Conservation (phyloP, 2,797 vertebrate genomes). For the Sternotherus odoratus region DNA sequence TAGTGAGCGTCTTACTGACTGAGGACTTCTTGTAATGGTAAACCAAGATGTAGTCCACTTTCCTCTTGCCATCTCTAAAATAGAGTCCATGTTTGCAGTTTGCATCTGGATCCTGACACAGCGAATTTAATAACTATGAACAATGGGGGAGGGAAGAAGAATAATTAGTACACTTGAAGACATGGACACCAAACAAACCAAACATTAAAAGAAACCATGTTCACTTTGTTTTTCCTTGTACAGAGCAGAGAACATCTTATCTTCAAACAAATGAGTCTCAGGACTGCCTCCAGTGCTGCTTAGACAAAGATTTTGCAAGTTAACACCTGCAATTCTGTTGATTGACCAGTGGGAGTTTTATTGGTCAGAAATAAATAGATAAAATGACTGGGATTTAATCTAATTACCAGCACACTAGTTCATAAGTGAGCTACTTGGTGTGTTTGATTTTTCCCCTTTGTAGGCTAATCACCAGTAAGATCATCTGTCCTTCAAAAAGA, state of each 20-base stretch:
- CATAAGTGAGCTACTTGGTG: conserved; percentile 36
- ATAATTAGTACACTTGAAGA: rapidly evolving
- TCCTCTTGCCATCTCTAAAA: conserved; percentile 90
- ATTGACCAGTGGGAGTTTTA: conserved; percentile 22
- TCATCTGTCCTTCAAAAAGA: conserved; percentile 20
- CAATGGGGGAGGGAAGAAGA: background rate
- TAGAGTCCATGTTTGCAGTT: conserved; percentile 84
- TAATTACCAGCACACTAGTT: conserved; percentile 20
- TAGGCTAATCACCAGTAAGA: conserved; percentile 40
- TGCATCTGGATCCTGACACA: conserved; percentile 83
- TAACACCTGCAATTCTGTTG: conserved; percentile 45
- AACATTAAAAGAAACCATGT: background rate
- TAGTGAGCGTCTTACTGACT: conserved; percentile 58
- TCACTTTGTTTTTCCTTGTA: background rate
- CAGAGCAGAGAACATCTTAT: background rate
- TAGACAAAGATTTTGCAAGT: conserved; percentile 29
- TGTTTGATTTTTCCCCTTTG: conserved; percentile 40
- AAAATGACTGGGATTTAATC: conserved; percentile 31
- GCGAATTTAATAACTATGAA: conserved; percentile 85
- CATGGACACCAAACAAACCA: background rate
- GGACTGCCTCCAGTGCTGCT: background rate
- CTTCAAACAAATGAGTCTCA: background rate
- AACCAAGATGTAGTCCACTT: conserved; percentile 93
- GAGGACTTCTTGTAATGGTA: conserved; percentile 90
- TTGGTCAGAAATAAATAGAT: conserved; percentile 44